These are phyloP conservation scores for Takifugu ocellatus DNA, from an alignment of 2,797 vertebrate genomes.

Conservation along the genomic window DNA sequence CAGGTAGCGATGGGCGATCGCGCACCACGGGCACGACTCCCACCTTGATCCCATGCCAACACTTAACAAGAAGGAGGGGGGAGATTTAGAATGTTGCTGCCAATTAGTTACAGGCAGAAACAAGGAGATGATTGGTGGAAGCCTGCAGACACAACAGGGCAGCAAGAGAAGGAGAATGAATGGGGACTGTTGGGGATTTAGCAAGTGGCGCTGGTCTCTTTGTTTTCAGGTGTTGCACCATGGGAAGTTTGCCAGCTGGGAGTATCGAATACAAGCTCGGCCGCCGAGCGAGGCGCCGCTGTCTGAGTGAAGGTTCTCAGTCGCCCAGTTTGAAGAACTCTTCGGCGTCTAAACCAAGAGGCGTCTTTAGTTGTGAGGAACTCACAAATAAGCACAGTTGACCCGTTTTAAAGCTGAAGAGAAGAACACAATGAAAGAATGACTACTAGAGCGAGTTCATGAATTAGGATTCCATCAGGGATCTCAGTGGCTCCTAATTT, in stretches of 20 bases:
- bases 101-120: constrained; percentile 84
- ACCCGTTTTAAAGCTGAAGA: too few species aligned
- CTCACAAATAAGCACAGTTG: too few species aligned
- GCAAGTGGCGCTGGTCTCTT: constrained; percentile 43
- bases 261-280: constrained; percentile 40
- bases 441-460: neutral
- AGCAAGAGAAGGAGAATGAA: constrained; percentile 42
- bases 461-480: neutral
- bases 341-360: too few species aligned
- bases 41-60: constrained; percentile 88
- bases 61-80: constrained; percentile 80
- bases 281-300: constrained; percentile 34
- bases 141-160: constrained; percentile 37
- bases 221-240: constrained; percentile 47
- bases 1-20: constrained; percentile 78
- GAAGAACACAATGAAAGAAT: too few species aligned
- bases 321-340: too few species aligned
- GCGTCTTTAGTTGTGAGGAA: too few species aligned
- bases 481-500: neutral
- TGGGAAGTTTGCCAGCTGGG: constrained; percentile 54
- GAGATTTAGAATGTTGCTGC: constrained; percentile 80
- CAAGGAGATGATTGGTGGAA: constrained; percentile 40
- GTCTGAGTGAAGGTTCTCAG: constrained; percentile 19
- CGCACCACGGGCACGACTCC: constrained; percentile 56
- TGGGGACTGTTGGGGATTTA: constrained; percentile 47